Percentiles rank a stretch among this genome's conserved stretches.
phyloP scores from a whole-genome alignment of 2,113 vertebrate species.

The Chiloscyllium plagiosum region DNA sequence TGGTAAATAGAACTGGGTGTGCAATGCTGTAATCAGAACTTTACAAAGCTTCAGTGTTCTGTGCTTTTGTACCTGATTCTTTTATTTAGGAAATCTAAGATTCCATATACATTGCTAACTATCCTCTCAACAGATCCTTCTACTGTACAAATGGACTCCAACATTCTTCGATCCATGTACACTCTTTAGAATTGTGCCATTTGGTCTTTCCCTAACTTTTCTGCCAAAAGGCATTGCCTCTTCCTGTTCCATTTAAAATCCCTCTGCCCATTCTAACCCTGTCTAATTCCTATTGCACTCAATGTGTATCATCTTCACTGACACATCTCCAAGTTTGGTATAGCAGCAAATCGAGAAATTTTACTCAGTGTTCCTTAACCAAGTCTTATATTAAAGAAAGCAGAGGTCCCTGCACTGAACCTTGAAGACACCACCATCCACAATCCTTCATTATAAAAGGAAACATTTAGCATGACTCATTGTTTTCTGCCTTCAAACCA shows the following conservation, averaged over 20 bases:
- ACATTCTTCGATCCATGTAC: background rate
- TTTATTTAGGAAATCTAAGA: background rate
- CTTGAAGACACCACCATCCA: background rate
- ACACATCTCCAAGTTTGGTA: background rate
- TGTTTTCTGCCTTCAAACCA: background rate
- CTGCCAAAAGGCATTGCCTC: background rate
- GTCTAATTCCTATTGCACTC: background rate
- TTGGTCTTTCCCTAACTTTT: background rate
- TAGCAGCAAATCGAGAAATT: background rate
- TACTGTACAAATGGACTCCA: background rate
- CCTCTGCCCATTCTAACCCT: background rate
- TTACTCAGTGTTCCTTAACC: background rate
- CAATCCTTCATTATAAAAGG: background rate
- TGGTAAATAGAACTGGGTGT: background rate
- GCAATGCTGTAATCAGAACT: background rate
- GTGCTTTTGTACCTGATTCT: background rate
- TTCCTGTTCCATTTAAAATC: background rate
- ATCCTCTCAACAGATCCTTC: background rate
- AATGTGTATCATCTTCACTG: background rate
- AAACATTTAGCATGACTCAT: background rate
- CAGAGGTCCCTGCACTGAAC: background rate
- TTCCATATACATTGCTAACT: background rate
- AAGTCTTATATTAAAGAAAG: background rate
- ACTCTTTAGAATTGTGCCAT: background rate
- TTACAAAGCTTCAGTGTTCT: background rate